Evolutionary conservation across 2,797 vertebrate species (phyloP).

Genomic region (Chelon labrosus): DNA sequence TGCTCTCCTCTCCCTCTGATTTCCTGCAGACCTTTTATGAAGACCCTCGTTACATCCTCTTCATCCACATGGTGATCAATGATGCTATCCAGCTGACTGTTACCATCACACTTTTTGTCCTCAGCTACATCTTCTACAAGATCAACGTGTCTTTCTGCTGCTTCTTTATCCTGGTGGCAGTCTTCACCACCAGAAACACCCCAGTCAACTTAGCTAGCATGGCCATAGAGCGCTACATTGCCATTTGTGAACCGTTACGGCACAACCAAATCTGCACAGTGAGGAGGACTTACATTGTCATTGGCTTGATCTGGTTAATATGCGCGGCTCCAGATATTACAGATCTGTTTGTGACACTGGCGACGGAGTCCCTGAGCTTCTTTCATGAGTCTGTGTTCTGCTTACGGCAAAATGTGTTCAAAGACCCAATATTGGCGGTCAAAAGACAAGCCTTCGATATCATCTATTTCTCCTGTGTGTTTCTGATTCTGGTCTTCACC

Average conservation of each 20-base stretch:
- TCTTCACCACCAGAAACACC: conserved; percentile 84
- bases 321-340: conserved; percentile 75
- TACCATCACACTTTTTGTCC: conserved; percentile 73
- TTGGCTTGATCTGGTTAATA: conserved; percentile 80
- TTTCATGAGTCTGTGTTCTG: conserved; percentile 80
- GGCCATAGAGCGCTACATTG: conserved; percentile 84
- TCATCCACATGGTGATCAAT: conserved; percentile 87
- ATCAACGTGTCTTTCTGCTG: conserved; percentile 82
- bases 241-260: conserved; percentile 78
- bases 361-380: conserved; percentile 75
- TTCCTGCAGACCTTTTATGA: conserved; percentile 73
- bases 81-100: conserved; percentile 81
- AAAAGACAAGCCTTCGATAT: conserved; percentile 78
- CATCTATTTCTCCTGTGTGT: conserved; percentile 82
- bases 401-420: conserved; percentile 79
- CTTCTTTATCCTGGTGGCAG: conserved; percentile 79
- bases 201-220: conserved; percentile 83
- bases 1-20: neutral
- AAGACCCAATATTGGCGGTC: conserved; percentile 64
- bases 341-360: conserved; percentile 81
- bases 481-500: conserved; percentile 80
- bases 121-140: conserved; percentile 80
- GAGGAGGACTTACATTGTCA: conserved; percentile 68
- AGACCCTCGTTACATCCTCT: conserved; percentile 86
- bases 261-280: conserved; percentile 81